Evolutionary conservation across 1,140 invertebrate species (phyloP).

Genomic region (Eupeodes corollae): DNA sequence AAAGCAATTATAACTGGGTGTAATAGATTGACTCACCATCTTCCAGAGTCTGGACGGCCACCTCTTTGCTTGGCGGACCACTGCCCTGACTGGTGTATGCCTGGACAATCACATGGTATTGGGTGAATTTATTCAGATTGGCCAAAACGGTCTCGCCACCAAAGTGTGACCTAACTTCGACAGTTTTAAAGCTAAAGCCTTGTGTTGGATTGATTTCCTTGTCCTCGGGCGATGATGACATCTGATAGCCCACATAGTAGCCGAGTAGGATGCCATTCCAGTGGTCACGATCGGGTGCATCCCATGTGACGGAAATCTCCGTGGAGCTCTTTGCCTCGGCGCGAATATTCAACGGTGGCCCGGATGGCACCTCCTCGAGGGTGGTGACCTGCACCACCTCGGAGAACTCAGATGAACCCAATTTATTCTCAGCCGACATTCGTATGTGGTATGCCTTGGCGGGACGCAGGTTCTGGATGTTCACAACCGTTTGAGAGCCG

Average conservation of each 20-base stretch:
- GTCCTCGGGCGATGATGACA: constrained; percentile 39
- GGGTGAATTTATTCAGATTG: constrained; percentile 70
- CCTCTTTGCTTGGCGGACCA: constrained; percentile 73
- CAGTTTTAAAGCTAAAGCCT: constrained; percentile 59
- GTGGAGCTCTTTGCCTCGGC: constrained; percentile 81
- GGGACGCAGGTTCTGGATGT: constrained; percentile 68
- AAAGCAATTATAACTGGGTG: neutral
- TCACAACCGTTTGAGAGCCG: constrained; percentile 63
- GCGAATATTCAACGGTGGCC: constrained; percentile 70
- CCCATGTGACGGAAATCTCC: constrained; percentile 79
- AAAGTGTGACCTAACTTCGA: constrained; percentile 53
- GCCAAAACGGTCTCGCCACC: constrained; percentile 52
- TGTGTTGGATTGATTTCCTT: constrained; percentile 34
- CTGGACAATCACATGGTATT: constrained; percentile 83
- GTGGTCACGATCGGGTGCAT: constrained; percentile 71
- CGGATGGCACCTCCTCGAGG: constrained; percentile 78
- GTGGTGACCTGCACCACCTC: constrained; percentile 70
- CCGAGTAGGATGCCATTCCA: constrained; percentile 88
- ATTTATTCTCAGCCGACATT: constrained; percentile 76
- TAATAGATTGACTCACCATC: constrained; percentile 54
- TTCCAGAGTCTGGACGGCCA: constrained; percentile 72
- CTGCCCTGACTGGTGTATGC: constrained; percentile 85
- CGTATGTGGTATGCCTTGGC: constrained; percentile 82
- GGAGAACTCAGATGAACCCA: constrained; percentile 77
- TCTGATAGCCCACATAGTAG: constrained; percentile 86